Conservation (phyloP, 1,140 invertebrate species). For the Leguminivora glycinivorella region DNA sequence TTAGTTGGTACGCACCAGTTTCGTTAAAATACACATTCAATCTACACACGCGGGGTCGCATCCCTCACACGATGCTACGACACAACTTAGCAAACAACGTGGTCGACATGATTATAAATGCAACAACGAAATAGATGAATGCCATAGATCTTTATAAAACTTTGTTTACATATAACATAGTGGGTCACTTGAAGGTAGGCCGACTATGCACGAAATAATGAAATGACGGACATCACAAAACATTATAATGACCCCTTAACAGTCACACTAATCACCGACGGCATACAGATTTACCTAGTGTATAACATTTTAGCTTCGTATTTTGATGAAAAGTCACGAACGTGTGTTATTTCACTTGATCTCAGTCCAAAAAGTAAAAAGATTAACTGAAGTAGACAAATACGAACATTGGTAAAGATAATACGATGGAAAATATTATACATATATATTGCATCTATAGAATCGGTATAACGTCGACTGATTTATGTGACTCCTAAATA, state of each 20-base stretch:
- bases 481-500: too few species aligned
- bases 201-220: background rate
- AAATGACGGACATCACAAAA: background rate
- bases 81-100: background rate
- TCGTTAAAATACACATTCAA: conserved; percentile 31
- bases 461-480: too few species aligned
- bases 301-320: too few species aligned
- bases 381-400: too few species aligned
- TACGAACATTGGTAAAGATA: too few species aligned
- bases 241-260: background rate
- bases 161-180: background rate
- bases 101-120: conserved; percentile 23
- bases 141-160: conserved; percentile 8
- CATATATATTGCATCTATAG: too few species aligned
- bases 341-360: too few species aligned
- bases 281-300: too few species aligned
- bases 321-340: too few species aligned
- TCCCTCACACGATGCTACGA: background rate
- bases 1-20: conserved; percentile 46
- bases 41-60: background rate
- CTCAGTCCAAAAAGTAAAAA: too few species aligned
- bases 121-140: conserved; percentile 24
- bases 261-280: too few species aligned
- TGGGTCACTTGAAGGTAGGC: background rate
- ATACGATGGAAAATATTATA: too few species aligned